Conservation (phyloP, 1,140 invertebrate species). For the Drosophila ananassae region DNA sequence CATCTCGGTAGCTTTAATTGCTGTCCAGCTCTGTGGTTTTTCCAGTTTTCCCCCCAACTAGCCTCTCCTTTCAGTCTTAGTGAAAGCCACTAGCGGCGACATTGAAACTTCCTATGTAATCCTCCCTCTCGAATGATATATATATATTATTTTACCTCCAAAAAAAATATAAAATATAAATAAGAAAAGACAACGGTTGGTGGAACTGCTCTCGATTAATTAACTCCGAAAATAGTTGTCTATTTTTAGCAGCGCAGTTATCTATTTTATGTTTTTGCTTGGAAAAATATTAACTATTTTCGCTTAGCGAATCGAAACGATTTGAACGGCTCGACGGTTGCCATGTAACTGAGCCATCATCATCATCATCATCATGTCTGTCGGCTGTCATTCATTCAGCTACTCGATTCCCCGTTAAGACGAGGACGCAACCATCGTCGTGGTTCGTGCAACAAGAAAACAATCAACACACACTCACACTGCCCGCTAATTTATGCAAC, state of each 20-base stretch:
- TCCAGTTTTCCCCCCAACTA: slow-evolving; percentile 51
- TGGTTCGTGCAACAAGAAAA: slow-evolving; percentile 11
- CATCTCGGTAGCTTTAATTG: slow-evolving; percentile 66
- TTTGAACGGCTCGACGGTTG: slow-evolving; percentile 69
- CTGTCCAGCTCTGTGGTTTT: slow-evolving; percentile 62
- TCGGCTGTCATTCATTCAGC: slow-evolving; percentile 35
- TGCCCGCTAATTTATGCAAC: slow-evolving; percentile 74
- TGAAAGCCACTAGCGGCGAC: slow-evolving; percentile 58
- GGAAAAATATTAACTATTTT: slow-evolving; percentile 3
- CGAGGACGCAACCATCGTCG: slow-evolving; percentile 31
- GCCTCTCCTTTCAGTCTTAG: slow-evolving; percentile 53
- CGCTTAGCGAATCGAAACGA: slow-evolving; percentile 35
- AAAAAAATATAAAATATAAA: not conserved
- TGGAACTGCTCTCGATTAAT: slow-evolving; percentile 40
- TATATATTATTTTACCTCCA: slow-evolving; percentile 14
- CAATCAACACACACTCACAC: slow-evolving; percentile 33
- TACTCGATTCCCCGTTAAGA: slow-evolving; percentile 53
- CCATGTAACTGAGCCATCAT: slow-evolving; percentile 60
- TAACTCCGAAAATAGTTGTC: slow-evolving; percentile 45
- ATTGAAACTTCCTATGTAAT: slow-evolving; percentile 33
- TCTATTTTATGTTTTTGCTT: slow-evolving; percentile 1
- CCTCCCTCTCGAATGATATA: slow-evolving; percentile 1
- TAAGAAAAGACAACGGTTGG: not conserved
- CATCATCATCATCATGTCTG: slow-evolving; percentile 23
- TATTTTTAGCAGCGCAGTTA: slow-evolving; percentile 27